Base-by-base conservation (phyloP, 1,140 invertebrate genomes). In the Danaus plexippus region DNA sequence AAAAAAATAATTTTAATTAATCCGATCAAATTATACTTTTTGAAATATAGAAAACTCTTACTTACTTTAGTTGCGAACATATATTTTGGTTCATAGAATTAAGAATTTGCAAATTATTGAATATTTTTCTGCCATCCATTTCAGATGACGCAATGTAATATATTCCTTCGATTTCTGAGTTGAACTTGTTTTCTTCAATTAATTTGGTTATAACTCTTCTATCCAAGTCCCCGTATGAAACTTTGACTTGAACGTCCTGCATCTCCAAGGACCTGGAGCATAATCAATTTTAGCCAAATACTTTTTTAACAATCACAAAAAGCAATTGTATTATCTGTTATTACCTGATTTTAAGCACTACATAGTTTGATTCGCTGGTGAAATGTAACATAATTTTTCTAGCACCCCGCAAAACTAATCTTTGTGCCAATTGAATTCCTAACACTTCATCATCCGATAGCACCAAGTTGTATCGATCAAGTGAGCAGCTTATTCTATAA, bases 401-500 rank as follows among this genome's bases (percentile, higher is more conserved):
- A 11, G 69, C 67, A 1, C 67, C 67, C n/a, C 59, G 47, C 0
- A 53, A 54, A 0, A 71, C 48, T 11, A 75, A 57, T 44, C 54
- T 66, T 10, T 72, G 62, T 10, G 56, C 59, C 9, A 75, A 47
- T 32, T 62, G 58, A 10, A 69, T 40, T 15, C 65, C 66, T 10
- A 68, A 48, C 9, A 56, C 53, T 41, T 66, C 68, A 32, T 67
- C 64, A 32, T 67, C 61, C 40, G 63, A 63, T 15, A 68, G 2
- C 10, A 72, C 55, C 4, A 72, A 15, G 10, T 71, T 64, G 12
- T 47, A 53, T 47, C 41, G 40, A 42, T 61, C 51, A 40, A 61
- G 43, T 0, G 50, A 64, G 44, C 69, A 74, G 10, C 42, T 47
- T 3, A 76, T 45, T 45, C 72, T 78, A 67, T 15, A 32, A 22